phyloP scores from a whole-genome alignment of 2,888 invertebrate genomes.

The Danaus chrysippus region DNA sequence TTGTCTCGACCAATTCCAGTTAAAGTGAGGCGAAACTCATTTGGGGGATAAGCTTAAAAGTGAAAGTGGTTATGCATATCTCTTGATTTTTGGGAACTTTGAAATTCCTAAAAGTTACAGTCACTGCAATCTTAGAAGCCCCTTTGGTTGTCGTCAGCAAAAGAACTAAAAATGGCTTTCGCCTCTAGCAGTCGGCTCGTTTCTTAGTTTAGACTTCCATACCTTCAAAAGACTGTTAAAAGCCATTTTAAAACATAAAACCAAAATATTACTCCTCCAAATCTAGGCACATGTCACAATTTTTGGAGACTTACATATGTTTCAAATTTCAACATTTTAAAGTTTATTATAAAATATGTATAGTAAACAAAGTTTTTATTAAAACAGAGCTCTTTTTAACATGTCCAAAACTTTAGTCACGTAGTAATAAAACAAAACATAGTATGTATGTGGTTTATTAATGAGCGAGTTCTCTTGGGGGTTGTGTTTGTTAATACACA shows the following conservation, averaged over 20 bases:
- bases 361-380: not conserved
- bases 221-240: not conserved
- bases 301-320: not conserved
- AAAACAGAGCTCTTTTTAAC: not conserved
- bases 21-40: no score
- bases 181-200: not conserved
- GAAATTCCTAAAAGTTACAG: not conserved
- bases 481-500: conserved; percentile 30
- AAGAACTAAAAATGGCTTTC: conserved; percentile 3
- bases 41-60: no score
- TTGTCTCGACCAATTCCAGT: no score
- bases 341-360: not conserved
- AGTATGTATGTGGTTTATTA: not conserved
- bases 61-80: no score
- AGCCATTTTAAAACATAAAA: not conserved
- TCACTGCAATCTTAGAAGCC: not conserved
- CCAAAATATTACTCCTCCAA: not conserved
- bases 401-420: not conserved
- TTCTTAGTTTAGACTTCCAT: not conserved
- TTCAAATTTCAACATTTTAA: not conserved
- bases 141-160: not conserved
- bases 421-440: not conserved
- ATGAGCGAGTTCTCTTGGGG: conserved; percentile 23
- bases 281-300: not conserved
- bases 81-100: not conserved